Percentiles rank a stretch among this genome's conserved stretches.
These are phyloP conservation scores for Psammodynastes pulverulentus DNA, from an alignment of 2,113 vertebrate genomes.

Conservation along the genomic window DNA sequence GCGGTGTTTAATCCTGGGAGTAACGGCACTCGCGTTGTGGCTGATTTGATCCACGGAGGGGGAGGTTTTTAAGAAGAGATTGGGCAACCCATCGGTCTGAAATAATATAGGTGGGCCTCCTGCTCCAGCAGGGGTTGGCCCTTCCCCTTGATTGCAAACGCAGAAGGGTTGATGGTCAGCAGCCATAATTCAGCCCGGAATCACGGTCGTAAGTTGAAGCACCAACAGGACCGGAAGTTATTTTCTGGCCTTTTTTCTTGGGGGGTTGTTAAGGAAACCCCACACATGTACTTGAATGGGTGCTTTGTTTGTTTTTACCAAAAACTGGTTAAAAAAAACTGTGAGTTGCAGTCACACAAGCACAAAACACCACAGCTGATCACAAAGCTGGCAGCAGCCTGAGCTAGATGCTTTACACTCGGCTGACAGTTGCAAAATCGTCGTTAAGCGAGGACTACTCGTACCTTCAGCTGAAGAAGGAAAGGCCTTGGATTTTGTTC, in stretches of 20 bases:
- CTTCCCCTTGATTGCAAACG: background rate
- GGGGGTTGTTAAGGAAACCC: background rate
- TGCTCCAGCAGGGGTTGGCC: background rate
- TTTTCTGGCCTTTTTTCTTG: background rate
- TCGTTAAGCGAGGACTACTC: background rate
- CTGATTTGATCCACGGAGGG: background rate
- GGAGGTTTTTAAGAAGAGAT: background rate
- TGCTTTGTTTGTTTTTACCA: background rate
- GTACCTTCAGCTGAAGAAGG: background rate
- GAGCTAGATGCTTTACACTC: background rate
- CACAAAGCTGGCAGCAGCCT: background rate
- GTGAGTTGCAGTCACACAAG: background rate
- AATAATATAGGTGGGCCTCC: background rate
- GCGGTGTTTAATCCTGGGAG: too few species aligned
- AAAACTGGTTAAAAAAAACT: background rate
- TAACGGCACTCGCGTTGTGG: conserved; percentile 51
- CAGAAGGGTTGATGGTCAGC: background rate
- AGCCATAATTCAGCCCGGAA: background rate
- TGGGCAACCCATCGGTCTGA: background rate
- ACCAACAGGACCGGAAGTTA: background rate
- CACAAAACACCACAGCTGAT: background rate
- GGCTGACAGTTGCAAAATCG: background rate
- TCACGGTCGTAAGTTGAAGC: background rate
- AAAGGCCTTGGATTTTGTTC: background rate
- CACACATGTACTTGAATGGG: background rate